A percentile compares a stretch with the other conserved stretches of the same genome.
Evolutionary conservation across 2,797 vertebrate genomes (phyloP).

Genomic region (Pangasius larnaudii): DNA sequence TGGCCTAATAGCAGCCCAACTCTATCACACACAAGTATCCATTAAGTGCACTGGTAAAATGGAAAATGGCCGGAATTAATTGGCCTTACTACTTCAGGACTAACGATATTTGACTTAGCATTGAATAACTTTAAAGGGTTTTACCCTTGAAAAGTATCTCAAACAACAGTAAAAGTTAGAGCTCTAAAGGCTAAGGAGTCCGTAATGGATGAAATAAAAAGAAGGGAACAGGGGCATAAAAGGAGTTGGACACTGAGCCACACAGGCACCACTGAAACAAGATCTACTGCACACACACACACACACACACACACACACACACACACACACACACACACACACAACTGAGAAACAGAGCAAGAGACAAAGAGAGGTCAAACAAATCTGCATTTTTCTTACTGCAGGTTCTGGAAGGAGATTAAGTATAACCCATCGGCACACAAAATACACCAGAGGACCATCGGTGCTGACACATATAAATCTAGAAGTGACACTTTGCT

Average conservation of each 20-base stretch:
- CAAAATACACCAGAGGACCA: slow-evolving; percentile 9
- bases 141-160: slow-evolving; percentile 12
- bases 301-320: not conserved
- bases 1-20: not conserved
- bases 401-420: slow-evolving; percentile 8
- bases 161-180: slow-evolving; percentile 19
- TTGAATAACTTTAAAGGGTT: slow-evolving; percentile 6
- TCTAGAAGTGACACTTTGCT: slow-evolving; percentile 11
- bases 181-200: slow-evolving; percentile 36
- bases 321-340: not conserved
- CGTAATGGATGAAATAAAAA: slow-evolving; percentile 38
- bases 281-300: slow-evolving; percentile 44
- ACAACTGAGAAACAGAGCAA: slow-evolving; percentile 9
- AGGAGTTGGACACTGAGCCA: slow-evolving; percentile 58
- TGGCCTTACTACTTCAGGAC: not conserved
- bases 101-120: not conserved
- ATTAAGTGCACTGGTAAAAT: slow-evolving; percentile 10
- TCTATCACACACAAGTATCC: not conserved
- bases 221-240: slow-evolving; percentile 29
- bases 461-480: not conserved
- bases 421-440: slow-evolving; percentile 7
- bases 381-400: slow-evolving; percentile 2
- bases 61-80: slow-evolving; percentile 2
- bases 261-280: slow-evolving; percentile 69
- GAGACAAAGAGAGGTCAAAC: slow-evolving; percentile 26